Evolutionary conservation across 2,888 invertebrate species (phyloP).

Genomic region (Gastrophysa polygoni): DNA sequence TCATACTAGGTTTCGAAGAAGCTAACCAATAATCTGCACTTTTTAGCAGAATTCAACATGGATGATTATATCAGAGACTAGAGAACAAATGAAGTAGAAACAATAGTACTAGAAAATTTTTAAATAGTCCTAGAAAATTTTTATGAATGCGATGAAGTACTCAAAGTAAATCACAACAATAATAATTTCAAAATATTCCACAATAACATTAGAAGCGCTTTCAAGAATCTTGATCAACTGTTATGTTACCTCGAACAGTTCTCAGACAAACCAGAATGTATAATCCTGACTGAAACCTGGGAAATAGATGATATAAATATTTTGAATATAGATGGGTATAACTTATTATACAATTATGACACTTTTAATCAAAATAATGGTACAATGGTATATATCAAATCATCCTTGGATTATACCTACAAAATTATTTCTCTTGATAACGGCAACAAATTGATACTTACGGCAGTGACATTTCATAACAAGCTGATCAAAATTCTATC

Average conservation of each 20-base stretch:
- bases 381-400: conserved; percentile 7
- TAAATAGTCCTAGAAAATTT: conserved; percentile 2
- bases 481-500: conserved; percentile 3
- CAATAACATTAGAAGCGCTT: conserved; percentile 7
- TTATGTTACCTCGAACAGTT: conserved; percentile 4
- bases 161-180: conserved; percentile 4
- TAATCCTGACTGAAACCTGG: conserved; percentile 2
- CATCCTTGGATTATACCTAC: not conserved
- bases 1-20: too few species aligned
- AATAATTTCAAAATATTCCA: conserved; percentile 2
- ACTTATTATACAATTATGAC: not conserved
- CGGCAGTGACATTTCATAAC: conserved; percentile 5
- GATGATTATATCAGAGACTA: not conserved
- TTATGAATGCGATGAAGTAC: conserved; percentile 5
- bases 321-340: conserved; percentile 1
- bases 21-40: not conserved
- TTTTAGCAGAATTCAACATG: not conserved
- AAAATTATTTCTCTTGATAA: not conserved
- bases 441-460: conserved; percentile 9
- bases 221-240: not conserved
- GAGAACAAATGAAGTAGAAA: not conserved
- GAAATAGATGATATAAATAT: conserved; percentile 1
- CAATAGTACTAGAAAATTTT: conserved; percentile 1
- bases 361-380: conserved; percentile 6
- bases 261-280: not conserved